Base-by-base conservation (phyloP, 1,140 invertebrate genomes). In the Neodiprion virginianus region DNA sequence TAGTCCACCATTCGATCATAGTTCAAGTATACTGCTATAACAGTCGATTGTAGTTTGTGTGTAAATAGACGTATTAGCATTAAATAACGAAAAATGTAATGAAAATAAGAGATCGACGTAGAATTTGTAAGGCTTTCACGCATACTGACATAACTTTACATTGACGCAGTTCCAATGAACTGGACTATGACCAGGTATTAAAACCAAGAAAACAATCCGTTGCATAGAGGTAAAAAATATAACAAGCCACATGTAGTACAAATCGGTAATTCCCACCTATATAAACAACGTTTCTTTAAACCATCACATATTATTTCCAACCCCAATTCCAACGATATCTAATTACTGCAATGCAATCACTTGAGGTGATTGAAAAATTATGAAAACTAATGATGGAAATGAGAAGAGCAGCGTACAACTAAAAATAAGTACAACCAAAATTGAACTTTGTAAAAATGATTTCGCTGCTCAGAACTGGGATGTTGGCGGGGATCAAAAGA, bases 391-490 rank as follows among this genome's bases (percentile, higher is more conserved):
- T 21, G 23, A 4, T 40, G 61, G 12, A 23, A 11, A 48, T 47
- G 40, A 21, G 23, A 66, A 65, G n/a, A 71, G 47, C 17, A 66
- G 69, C 48, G 14, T 69, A 12, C 4, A 14, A 7, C 7, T 8
- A 10, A 49, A 71, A 50, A 50, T 12, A 14, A 50, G 7, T 14
- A 5, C 8, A 21, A 28, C 23, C 1, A 69, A 69, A n/a, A 14
- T 12, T 69, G 14, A 69, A 74, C 69, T 72, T 40, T 72, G 48
- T 49, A 73, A 87, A 79, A 21, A 91, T 91, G 90, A 92, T 92
- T 88, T 91, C 92, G 47, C 89, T 93, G 78, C 87, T 93, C 74
- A 92, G 91, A 79, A 91, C 87, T 74, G 90, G 92, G 53, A 88
- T 89, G 40, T 89, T 90, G 12, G 82, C 85, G 71, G 84, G 87